phyloP scores from a whole-genome alignment of 2,113 vertebrate species.

The Parotia lawesii region DNA sequence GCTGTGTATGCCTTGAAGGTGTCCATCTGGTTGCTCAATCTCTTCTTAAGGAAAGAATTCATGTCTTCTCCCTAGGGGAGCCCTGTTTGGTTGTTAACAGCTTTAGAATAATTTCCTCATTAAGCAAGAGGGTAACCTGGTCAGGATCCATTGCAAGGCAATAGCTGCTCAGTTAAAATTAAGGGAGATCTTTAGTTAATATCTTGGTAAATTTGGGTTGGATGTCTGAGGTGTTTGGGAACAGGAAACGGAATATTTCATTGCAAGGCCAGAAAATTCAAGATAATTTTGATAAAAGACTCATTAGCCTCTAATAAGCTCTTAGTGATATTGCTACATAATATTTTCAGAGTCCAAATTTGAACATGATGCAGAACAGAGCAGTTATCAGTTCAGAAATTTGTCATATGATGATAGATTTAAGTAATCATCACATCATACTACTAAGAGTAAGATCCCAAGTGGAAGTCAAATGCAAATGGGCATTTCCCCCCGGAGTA shows the following conservation, averaged over 20 bases:
- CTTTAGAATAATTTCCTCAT: constrained; percentile 64
- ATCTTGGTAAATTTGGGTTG: constrained; percentile 34
- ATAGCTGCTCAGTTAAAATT: constrained; percentile 65
- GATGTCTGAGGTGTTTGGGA: not conserved
- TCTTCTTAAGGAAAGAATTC: constrained; percentile 28
- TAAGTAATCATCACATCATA: not conserved
- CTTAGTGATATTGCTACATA: not conserved
- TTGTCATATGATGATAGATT: not conserved
- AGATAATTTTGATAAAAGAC: not conserved
- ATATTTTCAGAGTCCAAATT: not conserved
- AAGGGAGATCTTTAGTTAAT: constrained; percentile 66
- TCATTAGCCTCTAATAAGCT: not conserved
- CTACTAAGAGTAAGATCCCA: not conserved
- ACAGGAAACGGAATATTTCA: not conserved
- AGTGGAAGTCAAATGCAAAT: not conserved
- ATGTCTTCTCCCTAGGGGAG: constrained; percentile 20
- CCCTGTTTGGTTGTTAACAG: constrained; percentile 41
- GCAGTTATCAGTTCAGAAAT: not conserved
- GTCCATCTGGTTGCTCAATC: constrained; percentile 36
- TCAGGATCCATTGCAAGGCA: constrained; percentile 40
- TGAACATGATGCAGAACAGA: not conserved
- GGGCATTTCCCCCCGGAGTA: rapidly evolving
- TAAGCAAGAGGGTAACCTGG: constrained; percentile 59
- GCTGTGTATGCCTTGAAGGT: constrained; percentile 27
- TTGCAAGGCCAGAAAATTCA: not conserved